Percentiles rank a stretch among this genome's conserved stretches.
Conservation (phyloP, 2,888 invertebrate genomes). For the Seladonia tumulorum region DNA sequence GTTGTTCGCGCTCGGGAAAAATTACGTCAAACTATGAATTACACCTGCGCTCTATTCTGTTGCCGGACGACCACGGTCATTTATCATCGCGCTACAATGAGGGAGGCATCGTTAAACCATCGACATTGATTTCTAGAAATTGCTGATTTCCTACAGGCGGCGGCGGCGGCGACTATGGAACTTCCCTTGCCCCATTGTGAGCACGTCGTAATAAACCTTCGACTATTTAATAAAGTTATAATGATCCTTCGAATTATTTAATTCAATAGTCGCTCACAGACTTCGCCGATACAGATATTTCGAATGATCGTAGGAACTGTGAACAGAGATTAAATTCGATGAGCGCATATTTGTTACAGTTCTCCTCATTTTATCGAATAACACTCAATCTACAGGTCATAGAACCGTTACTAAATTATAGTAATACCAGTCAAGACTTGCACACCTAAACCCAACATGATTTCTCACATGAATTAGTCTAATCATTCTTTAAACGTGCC, state of each 20-base stretch:
- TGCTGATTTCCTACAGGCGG: not conserved
- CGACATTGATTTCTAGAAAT: slow-evolving; percentile 19
- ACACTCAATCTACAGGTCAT: too few species aligned
- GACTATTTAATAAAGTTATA: not conserved
- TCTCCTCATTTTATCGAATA: not conserved
- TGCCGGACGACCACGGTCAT: not conserved
- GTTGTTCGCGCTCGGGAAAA: slow-evolving; percentile 19
- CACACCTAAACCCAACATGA: too few species aligned
- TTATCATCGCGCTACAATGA: not conserved
- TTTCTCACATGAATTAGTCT: too few species aligned
- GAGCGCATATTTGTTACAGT: not conserved
- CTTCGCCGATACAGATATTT: not conserved
- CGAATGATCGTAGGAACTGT: not conserved
- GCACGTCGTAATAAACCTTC: not conserved
- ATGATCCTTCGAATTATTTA: not conserved
- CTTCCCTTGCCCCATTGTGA: not conserved
- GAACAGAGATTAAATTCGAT: not conserved
- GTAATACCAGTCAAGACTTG: too few species aligned
- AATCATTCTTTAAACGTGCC: too few species aligned
- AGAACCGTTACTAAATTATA: too few species aligned
- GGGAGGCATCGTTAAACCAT: not conserved
- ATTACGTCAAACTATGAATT: slow-evolving; percentile 36
- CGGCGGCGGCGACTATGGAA: too few species aligned
- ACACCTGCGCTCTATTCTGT: slow-evolving; percentile 15
- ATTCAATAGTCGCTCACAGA: not conserved